These are phyloP conservation scores for Peromyscus melanophrys DNA, from an alignment of 2,797 vertebrate species.

Conservation along the genomic window DNA sequence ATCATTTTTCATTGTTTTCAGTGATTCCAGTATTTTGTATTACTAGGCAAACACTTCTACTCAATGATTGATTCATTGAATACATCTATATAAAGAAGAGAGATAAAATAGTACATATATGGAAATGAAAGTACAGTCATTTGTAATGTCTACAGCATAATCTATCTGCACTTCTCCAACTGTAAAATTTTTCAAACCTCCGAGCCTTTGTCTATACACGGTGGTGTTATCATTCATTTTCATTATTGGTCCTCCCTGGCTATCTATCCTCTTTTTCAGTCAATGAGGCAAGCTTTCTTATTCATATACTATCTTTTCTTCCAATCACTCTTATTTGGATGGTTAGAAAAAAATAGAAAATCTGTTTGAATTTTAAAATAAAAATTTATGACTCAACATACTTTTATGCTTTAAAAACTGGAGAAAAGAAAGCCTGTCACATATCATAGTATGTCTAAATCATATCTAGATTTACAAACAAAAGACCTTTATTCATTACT, in stretches of 20 bases:
- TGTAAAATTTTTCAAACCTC: not conserved
- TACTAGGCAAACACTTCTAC: not conserved
- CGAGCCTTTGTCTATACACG: not conserved
- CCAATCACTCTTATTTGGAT: conserved; percentile 20
- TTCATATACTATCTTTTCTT: not conserved
- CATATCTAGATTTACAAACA: conserved; percentile 38
- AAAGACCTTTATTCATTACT: conserved; percentile 1
- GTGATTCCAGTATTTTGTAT: not conserved
- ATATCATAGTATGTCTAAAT: not conserved
- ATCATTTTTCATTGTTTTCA: conserved; percentile 14
- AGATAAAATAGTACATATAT: not conserved
- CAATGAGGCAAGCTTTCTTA: not conserved
- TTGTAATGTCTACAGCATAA: not conserved
- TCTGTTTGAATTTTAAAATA: not conserved
- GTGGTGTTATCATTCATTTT: not conserved
- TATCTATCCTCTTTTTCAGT: not conserved
- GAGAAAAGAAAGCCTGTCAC: not conserved
- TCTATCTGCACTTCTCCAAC: conserved; percentile 5
- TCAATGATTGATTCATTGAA: conserved; percentile 16
- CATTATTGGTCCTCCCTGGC: not conserved
- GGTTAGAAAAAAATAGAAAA: conserved; percentile 5
- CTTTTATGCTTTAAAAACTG: not conserved
- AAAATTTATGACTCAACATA: not conserved
- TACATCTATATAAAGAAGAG: conserved; percentile 5
- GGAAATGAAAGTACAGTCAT: not conserved